Base-by-base conservation (phyloP, 2,113 vertebrate genomes). In the Tricholaema leucomelas region DNA sequence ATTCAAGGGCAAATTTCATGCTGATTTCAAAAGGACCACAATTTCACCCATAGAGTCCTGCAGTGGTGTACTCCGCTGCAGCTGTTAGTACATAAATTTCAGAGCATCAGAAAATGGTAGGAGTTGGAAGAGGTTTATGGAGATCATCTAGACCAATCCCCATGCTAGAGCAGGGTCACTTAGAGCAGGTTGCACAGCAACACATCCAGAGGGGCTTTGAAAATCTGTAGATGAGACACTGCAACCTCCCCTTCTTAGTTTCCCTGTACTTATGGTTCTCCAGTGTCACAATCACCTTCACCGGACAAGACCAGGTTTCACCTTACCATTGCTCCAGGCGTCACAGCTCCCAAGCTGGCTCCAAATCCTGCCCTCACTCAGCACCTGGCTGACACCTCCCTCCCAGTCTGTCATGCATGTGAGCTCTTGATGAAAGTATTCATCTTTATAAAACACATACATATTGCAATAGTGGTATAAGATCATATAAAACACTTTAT, bases 391-490 rank as follows among this genome's bases (percentile, higher is more conserved):
- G 25, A 30, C 25, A 55, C 17, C 50, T 70, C n/a, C 36, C 12
- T 1, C 27, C 44, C 0, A 0, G 23, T 5, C 7, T 6, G 11
- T 90, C 4, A 1, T 0, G 0, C 17, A 16, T 20, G 25, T 33
- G 25, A 56, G 31, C 30, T 30, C 25, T 46, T 56, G 31, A 28
- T 20, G 15, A 50, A 52, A 10, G 7, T 14, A 28, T 18, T 63
- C 44, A n/a, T 18, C 16, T 67, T 59, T 42, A 46, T 25, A 55
- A 81, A 81, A 19, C 10, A 4, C 5, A 9, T 11, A 19, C 10
- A 28, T 19, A 16, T 23, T 67, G 12, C 25, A 78, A 10, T 35
- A 72, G n/a, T 1, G 2, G 17, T 13, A 28, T 21, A 81, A 61
- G 2, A 7, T 50, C 44, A 59, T 19, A 48, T 12, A 56, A 67